Percentiles rank a stretch among this genome's conserved stretches.
phyloP scores from a whole-genome alignment of 1,140 invertebrate species.

The Latrodectus geometricus region DNA sequence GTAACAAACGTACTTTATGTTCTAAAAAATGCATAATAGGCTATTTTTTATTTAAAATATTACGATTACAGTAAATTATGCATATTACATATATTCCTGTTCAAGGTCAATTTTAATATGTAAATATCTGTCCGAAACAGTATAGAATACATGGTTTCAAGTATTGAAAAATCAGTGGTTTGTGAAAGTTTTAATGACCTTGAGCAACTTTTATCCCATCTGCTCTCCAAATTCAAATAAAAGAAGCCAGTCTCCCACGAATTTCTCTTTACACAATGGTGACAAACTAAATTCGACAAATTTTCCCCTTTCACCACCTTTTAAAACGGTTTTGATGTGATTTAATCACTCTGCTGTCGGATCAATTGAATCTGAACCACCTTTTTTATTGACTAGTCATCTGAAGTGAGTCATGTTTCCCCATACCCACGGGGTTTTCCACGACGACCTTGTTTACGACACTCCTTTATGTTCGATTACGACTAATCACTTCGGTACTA shows the following conservation, averaged over 20 bases:
- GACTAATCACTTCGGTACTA: conserved; percentile 8
- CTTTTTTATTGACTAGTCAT: conserved; percentile 28
- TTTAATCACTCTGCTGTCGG: neutral
- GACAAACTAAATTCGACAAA: neutral
- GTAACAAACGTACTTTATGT: too few species aligned
- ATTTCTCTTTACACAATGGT: neutral
- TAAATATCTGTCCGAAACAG: too few species aligned
- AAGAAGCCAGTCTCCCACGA: neutral
- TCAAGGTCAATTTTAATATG: too few species aligned
- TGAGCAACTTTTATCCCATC: neutral
- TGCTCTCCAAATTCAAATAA: neutral
- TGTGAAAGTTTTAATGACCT: neutral
- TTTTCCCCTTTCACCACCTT: neutral
- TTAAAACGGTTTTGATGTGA: neutral
- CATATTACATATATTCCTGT: too few species aligned
- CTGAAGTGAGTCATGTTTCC: neutral
- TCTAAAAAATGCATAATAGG: too few species aligned
- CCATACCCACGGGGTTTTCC: neutral
- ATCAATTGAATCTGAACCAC: neutral
- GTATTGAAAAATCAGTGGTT: too few species aligned
- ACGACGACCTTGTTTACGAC: conserved; percentile 24
- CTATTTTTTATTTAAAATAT: too few species aligned
- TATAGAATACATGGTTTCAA: too few species aligned
- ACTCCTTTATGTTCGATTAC: conserved; percentile 32
- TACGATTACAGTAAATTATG: too few species aligned